Base-by-base conservation (phyloP, 2,113 vertebrate species). In the Aythya baeri region DNA sequence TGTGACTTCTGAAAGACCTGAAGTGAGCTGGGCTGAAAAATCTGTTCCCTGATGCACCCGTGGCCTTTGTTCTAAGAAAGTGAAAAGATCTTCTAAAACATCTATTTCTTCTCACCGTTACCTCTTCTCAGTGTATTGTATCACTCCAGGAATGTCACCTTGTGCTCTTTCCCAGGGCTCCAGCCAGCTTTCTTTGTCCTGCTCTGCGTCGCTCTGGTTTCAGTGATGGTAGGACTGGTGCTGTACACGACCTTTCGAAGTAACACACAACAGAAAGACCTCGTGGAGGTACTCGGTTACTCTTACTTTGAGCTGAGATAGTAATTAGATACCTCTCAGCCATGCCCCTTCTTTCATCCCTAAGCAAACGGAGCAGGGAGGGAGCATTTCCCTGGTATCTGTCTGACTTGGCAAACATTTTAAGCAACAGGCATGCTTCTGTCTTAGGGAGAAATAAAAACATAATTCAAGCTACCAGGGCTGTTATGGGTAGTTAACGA, bases 171-270 rank as follows among this genome's bases (percentile, higher is more conserved):
- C 83, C 83, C 91, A 99, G 99, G 84, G 57, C 92, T 97, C 52
- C 93, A 96, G 73, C 98, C 98, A 0, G 90, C 98, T 54, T 74
- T 98, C 96, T 98, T 99, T 88, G 98, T 98, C 55, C 96, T 99
- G 88, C 97, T 98, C 0, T 99, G 98, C 38, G 94, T 97, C 31
- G 76, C 97, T 0, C 74, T 99, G 49, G 97, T 99, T 75, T 93
- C 97, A 7, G 94, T 97, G 16, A 95, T 97, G 17, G 96, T 99
- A 80, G 95, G 98, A 54, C 97, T 99, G 85, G 98, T 99, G 89
- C 86, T 98, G 23, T 98, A 98, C 91, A 91, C 97, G 1, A 97
- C 97, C 70, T 98, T 99, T 62, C 95, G 97, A 57, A 98, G 96
- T 17, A 95, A 82, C 13, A 44, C 93, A 32, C 94, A 96, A 46